Evolutionary conservation across 2,113 vertebrate genomes (phyloP).

Genomic region (Colaptes auratus): DNA sequence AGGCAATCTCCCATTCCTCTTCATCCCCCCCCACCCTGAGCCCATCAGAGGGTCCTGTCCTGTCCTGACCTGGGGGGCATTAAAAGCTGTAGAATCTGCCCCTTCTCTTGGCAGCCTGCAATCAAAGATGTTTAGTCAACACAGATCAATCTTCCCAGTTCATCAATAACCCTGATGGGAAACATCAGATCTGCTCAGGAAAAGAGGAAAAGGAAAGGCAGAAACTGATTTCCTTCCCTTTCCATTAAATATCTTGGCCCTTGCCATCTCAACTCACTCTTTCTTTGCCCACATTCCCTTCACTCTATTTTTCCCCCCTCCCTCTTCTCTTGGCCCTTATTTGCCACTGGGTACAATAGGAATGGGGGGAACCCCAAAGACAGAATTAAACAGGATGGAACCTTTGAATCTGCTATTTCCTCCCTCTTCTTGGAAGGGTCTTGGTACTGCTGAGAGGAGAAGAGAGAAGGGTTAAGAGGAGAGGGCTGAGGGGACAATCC

Average conservation of each 20-base stretch:
- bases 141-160: neutral
- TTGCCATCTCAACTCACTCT: neutral
- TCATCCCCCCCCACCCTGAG: neutral
- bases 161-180: neutral
- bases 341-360: neutral
- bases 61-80: neutral
- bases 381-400: neutral
- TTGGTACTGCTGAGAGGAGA: neutral
- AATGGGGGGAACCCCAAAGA: rapidly evolving
- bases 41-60: neutral
- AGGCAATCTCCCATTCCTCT: neutral
- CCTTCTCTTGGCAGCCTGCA: neutral
- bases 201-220: neutral
- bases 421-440: neutral
- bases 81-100: neutral
- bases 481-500: neutral
- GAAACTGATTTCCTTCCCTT: constrained; percentile 16
- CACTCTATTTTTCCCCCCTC: neutral
- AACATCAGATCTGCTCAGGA: neutral
- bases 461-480: neutral
- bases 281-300: neutral
- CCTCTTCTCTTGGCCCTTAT: neutral
- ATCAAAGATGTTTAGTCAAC: neutral
- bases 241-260: neutral
- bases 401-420: neutral